Base-by-base conservation (phyloP, 2,113 vertebrate genomes). In the Capra hircus region DNA sequence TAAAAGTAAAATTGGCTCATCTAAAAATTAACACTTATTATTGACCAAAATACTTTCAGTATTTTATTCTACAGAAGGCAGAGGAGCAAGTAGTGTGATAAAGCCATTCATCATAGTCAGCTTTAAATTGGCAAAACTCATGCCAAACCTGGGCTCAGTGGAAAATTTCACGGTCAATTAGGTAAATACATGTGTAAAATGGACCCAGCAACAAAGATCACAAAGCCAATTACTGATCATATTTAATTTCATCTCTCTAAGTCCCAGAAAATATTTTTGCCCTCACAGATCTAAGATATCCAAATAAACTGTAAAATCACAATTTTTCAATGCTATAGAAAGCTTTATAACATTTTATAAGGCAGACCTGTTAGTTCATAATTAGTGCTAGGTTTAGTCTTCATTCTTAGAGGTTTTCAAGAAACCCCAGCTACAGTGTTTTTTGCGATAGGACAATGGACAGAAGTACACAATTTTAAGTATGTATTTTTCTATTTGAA, bases 121-220 rank as follows among this genome's bases (percentile, higher is more conserved):
- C 98, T 98, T 98, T 97, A 98, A 98, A 98, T 95, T 45, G 36
- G 95, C 92, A 98, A 90, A 95, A 97, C 97, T 98, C 92, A 94
- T 81, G 98, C 98, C 98, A 98, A 98, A 96, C 97, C 77, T 0
- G 25, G 98, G 98, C 98, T 99, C 97, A 97, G 98, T 97, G 97
- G 95, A 98, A 98, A 98, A 99, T 99, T 99, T 99, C 99, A 99
- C 95, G 98, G 98, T 99, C 99, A 99, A 98, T 99, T 99, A 99
- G 98, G 97, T 98, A 99, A 99, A 99, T 98, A 98, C 98, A 99
- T 97, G 98, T 98, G 99, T 97, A 99, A 99, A 98, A 98, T 97
- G 98, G 98, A 98, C 99, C 98, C 91, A 93, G 98, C 97, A 95
- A 71, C 82, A 94, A 98, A 98, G 98, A 99, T 98, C 98, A 99